Conservation (phyloP, 2,113 vertebrate genomes). For the Gobius niger region DNA sequence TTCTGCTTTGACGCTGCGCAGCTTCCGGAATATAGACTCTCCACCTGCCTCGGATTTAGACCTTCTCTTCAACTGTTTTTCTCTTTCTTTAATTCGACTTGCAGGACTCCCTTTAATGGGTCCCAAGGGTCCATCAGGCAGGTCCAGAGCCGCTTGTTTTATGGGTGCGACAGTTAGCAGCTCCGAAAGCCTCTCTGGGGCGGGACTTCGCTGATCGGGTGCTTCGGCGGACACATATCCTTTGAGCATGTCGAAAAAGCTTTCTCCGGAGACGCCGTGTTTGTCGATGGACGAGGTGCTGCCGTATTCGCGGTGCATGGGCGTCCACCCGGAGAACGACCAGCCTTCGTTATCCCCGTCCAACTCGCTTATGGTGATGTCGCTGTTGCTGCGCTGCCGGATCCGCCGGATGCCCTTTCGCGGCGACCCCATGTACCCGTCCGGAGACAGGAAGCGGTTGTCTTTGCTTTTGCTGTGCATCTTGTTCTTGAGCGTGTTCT, state of each 20-base stretch:
- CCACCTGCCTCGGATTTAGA: constrained; percentile 98
- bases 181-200: constrained; percentile 87
- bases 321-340: constrained; percentile 91
- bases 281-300: constrained; percentile 99
- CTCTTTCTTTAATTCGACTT: constrained; percentile 93
- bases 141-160: constrained; percentile 82
- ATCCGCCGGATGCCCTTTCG: constrained; percentile 95
- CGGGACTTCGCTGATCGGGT: constrained; percentile 86
- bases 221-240: constrained; percentile 91
- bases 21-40: constrained; percentile 96
- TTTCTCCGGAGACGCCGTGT: constrained; percentile 92
- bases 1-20: constrained; percentile 94
- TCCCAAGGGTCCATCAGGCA: constrained; percentile 86
- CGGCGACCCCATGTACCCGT: constrained; percentile 92
- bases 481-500: constrained; percentile 94
- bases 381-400: constrained; percentile 96
- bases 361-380: constrained; percentile 97
- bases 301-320: constrained; percentile 95
- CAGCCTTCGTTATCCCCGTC: constrained; percentile 97
- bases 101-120: constrained; percentile 85
- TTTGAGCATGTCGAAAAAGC: constrained; percentile 97
- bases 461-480: constrained; percentile 88
- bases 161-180: constrained; percentile 85
- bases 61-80: constrained; percentile 96
- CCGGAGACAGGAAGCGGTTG: constrained; percentile 93